Evolutionary conservation across 2,113 vertebrate species (phyloP).

Genomic region (Saimiri boliviensis): DNA sequence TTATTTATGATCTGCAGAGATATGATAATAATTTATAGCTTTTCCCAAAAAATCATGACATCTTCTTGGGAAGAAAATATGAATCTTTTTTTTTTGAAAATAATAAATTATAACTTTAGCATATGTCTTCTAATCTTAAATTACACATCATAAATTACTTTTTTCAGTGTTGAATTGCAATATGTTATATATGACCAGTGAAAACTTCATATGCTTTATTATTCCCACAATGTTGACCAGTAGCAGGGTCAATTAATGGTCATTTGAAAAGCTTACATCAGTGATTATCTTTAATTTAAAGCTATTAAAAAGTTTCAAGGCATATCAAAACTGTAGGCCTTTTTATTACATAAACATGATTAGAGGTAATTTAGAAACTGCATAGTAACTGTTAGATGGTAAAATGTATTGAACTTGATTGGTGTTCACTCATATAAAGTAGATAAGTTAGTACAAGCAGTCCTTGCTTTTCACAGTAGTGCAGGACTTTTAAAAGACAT

Average conservation of each 20-base stretch:
- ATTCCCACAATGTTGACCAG: background rate
- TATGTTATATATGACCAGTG: background rate
- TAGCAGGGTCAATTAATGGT: background rate
- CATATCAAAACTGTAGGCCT: background rate
- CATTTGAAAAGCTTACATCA: background rate
- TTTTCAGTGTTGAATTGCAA: background rate
- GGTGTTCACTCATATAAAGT: background rate
- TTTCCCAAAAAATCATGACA: background rate
- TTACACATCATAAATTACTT: background rate
- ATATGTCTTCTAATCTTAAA: background rate
- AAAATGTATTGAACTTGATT: background rate
- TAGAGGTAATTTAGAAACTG: background rate
- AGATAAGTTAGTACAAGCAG: background rate
- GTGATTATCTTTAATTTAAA: background rate
- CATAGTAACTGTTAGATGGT: background rate
- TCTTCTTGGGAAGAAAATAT: background rate
- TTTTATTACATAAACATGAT: background rate
- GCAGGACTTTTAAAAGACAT: no score
- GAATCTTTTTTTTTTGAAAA: background rate
- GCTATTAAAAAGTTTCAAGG: background rate
- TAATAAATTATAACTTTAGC: background rate
- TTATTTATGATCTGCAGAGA: slow-evolving; percentile 25
- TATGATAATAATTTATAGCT: background rate
- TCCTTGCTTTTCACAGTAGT: background rate
- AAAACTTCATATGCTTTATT: background rate